Conservation (phyloP, 2,797 vertebrate genomes). For the Crypturellus tataupa region DNA sequence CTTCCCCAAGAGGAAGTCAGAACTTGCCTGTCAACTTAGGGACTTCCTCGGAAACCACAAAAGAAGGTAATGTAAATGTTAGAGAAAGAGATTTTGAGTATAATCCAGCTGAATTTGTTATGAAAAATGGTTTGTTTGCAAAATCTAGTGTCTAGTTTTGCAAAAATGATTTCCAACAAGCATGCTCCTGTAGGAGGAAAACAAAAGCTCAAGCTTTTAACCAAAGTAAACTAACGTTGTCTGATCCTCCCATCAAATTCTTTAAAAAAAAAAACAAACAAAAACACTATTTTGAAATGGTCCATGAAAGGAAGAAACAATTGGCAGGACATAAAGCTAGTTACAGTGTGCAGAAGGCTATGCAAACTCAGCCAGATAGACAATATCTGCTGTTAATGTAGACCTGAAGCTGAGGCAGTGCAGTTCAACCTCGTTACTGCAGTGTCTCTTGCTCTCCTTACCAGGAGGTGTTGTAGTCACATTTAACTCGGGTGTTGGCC, state of each 20-base stretch:
- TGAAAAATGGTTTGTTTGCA: background rate
- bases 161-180: slow-evolving; percentile 26
- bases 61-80: background rate
- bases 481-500: background rate
- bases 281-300: background rate
- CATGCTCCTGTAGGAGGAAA: background rate
- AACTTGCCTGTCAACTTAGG: background rate
- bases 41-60: background rate
- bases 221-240: background rate
- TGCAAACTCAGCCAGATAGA: background rate
- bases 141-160: background rate
- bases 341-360: background rate
- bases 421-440: fast-evolving
- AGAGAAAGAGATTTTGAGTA: background rate
- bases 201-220: background rate
- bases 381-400: background rate
- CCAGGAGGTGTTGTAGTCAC: fast-evolving
- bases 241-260: background rate
- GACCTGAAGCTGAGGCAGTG: background rate
- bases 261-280: background rate
- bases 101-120: background rate
- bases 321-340: background rate
- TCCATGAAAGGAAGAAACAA: background rate
- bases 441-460: background rate
- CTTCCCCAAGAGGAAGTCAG: slow-evolving; percentile 5